Conservation (phyloP, 92 coral and sea anemone genomes). For the Umimayanthus kanabou region DNA sequence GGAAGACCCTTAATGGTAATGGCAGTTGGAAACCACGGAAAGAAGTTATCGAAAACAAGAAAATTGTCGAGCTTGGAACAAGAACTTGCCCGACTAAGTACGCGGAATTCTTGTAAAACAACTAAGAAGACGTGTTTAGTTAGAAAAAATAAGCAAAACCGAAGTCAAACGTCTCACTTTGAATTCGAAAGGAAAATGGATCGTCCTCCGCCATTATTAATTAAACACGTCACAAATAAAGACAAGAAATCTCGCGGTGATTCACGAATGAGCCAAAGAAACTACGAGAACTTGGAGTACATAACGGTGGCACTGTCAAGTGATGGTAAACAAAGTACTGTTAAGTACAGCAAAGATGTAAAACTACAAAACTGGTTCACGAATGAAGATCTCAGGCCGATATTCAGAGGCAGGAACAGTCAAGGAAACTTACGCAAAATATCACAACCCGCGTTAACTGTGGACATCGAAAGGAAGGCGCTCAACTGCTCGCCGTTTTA, state of each 20-base stretch:
- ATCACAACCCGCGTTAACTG: slow-evolving; percentile 4
- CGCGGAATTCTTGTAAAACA: not conserved
- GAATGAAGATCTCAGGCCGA: not conserved
- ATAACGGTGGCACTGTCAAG: not conserved
- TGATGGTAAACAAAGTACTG: not conserved
- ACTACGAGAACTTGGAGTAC: slow-evolving; percentile 20
- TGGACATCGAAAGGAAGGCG: slow-evolving; percentile 1
- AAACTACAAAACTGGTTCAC: slow-evolving; percentile 8
- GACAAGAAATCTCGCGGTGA: not conserved
- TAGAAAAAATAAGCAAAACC: no score
- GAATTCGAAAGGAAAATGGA: not conserved
- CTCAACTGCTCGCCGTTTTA: slow-evolving; percentile 21
- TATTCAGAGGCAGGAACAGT: not conserved
- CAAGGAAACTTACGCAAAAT: not conserved
- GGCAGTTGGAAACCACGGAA: slow-evolving; percentile 5
- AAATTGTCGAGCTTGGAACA: slow-evolving; percentile 1
- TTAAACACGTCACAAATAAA: not conserved
- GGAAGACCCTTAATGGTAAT: not conserved
- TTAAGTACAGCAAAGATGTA: not conserved
- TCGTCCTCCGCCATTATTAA: not conserved
- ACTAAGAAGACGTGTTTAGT: not conserved
- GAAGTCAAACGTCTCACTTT: not conserved
- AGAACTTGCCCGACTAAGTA: not conserved
- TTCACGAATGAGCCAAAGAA: slow-evolving; percentile 18
- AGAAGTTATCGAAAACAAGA: not conserved